Evolutionary conservation across 2,888 invertebrate species (phyloP), one percentile per base, ranked within the genome.

Genomic region (Agrilus cyanescens): DNA sequence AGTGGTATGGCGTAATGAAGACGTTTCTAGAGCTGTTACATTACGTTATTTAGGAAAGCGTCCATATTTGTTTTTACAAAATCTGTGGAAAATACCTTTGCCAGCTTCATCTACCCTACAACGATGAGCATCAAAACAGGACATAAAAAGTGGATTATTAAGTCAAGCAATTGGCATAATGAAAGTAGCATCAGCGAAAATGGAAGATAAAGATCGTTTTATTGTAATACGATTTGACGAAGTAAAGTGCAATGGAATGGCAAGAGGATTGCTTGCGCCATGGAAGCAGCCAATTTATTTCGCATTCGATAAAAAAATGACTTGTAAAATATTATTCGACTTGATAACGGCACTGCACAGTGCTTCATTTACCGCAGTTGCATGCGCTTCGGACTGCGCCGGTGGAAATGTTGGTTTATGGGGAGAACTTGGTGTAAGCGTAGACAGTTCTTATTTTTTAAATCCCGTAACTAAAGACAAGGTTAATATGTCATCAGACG

Each of bases 231-330:
- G 40, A 12, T 51, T 46, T 29, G 48, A 44, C 10, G 44, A 50
- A 47, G 39, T 49, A 39, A 48, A 46, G 35, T 41, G 7, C 12
- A 25, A 25, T 29, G 12, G 13, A 20, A 41, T 30, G 41, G 18
- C 5, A 5, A 18, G 18, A 41, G n/a, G 32, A 43, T 37, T 40
- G 32, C 37, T 49, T 35, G 50, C 48, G 16, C 38, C 43, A 10
- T 54, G 53, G 53, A 54, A 55, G 31, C 53, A 54, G 40, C 52
- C 53, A n/a, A 40, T 52, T 42, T 52, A 43, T 45, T 36, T 51
- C 8, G 44, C 20, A 16, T 50, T 50, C 40, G 48, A 50, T 29
- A 25, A 44, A 40, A 49, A 49, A 49, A 50, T 50, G 36, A 50
- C 48, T n/a, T 33, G 20, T 30, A 41, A 35, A n/a, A 45, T 50